Base-by-base conservation (phyloP, 2,888 invertebrate genomes). In the Hypena proboscidalis region DNA sequence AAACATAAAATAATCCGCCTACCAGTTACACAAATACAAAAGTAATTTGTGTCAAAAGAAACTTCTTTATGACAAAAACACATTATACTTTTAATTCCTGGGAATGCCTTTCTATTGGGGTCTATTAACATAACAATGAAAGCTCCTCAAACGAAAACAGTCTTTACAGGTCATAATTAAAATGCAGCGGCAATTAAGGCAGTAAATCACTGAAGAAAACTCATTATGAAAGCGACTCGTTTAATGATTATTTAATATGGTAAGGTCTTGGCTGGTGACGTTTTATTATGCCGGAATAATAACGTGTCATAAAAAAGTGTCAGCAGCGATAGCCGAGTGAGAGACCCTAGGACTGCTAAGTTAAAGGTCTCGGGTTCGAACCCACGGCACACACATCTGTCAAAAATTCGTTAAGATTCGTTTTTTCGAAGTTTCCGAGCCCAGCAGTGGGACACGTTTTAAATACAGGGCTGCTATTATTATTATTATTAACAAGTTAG, bases 161-260 rank as follows among this genome's bases (percentile, higher is more conserved):
- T 40, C 15, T 40, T 33, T 29, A 22, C 15, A 27, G 33, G 40
- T 34, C n/a, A 27, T 33, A 33, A 33, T 33, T 33, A 5, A 34
- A 40, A 34, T 33, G 27, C 40, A 40, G 27, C 17, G 27, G 21
- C 40, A 33, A 29, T 40, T 33, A 29, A 27, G 29, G 8, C 40
- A 40, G 40, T 34, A 40, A 40, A 40, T 34, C 34, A 40, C 33
- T 21, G 33, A 40, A 34, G 40, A 34, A 32, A 40, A 21, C 27
- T 40, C 40, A 40, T 40, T 40, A 40, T 34, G 11, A 17, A 29
- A 27, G 32, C 26, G 23, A 39, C 26, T 39, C 32, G n/a, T 39
- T 39, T 39, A 39, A 39, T 39, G 32, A 39, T 26, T 39, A 39
- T 39, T 39, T 32, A 39, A 39, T 39, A 39, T 32, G 39, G 32